These are phyloP conservation scores for Leptura quadrifasciata DNA, from an alignment of 2,888 invertebrate genomes.

Conservation along the genomic window DNA sequence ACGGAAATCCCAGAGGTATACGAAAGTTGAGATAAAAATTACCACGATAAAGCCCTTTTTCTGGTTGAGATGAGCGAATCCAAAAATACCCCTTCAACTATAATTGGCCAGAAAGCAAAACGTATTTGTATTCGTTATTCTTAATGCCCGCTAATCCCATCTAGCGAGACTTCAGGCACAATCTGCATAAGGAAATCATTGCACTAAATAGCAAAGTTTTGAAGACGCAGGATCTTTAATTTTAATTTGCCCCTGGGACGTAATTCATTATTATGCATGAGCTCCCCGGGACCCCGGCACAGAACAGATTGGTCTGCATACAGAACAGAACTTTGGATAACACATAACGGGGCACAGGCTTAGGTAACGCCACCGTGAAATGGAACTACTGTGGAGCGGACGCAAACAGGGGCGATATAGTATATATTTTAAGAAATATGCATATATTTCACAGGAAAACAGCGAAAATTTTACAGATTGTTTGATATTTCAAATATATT, in stretches of 20 bases:
- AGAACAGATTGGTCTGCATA: constrained; percentile 73
- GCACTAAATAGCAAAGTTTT: constrained; percentile 75
- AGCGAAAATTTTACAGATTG: too few species aligned
- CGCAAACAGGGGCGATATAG: not conserved
- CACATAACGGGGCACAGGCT: constrained; percentile 61
- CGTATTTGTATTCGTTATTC: constrained; percentile 56
- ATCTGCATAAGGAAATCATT: constrained; percentile 74
- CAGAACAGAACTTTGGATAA: constrained; percentile 72
- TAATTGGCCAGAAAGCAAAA: constrained; percentile 41
- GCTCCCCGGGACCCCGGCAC: constrained; percentile 69
- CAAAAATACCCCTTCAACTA: constrained; percentile 36
- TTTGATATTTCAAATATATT: too few species aligned
- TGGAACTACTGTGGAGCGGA: constrained; percentile 54
- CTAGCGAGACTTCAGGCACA: constrained; percentile 58
- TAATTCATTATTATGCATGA: constrained; percentile 76
- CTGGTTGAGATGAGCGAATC: constrained; percentile 22
- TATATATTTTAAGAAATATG: too few species aligned
- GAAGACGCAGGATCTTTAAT: constrained; percentile 74
- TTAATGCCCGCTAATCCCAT: constrained; percentile 50
- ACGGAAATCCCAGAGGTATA: not conserved
- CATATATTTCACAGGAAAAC: too few species aligned
- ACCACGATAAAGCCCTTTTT: constrained; percentile 14
- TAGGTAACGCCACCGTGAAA: constrained; percentile 67
- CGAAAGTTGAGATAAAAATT: constrained; percentile 15
- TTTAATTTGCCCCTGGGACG: constrained; percentile 75